Conservation (phyloP, 2,797 vertebrate genomes). For the Cynodonichthys magdalenae region DNA sequence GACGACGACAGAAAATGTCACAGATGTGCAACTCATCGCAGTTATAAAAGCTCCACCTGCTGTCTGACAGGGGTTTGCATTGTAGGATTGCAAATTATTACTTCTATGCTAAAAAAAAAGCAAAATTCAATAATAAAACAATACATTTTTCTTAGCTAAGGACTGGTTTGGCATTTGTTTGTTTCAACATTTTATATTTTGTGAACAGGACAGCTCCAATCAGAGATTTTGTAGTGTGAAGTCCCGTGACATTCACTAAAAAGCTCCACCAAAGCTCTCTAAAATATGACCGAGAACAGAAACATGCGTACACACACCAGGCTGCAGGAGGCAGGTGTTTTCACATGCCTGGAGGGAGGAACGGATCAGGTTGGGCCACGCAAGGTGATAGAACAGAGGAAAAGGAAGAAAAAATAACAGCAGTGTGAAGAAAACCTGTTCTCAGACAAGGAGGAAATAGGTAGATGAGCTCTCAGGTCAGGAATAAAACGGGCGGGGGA, state of each 20-base stretch:
- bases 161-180: slow-evolving; percentile 41
- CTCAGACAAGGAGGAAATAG: slow-evolving; percentile 29
- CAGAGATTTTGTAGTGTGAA: slow-evolving; percentile 28
- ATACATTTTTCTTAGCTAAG: slow-evolving; percentile 34
- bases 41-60: slow-evolving; percentile 33
- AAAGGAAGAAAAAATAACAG: background rate
- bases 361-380: slow-evolving; percentile 11
- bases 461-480: slow-evolving; percentile 41
- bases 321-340: slow-evolving; percentile 60
- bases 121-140: slow-evolving; percentile 49
- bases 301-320: slow-evolving; percentile 26
- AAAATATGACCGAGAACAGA: slow-evolving; percentile 28
- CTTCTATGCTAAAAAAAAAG: slow-evolving; percentile 40
- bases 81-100: slow-evolving; percentile 43
- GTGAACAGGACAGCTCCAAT: slow-evolving; percentile 41
- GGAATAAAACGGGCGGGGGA: slow-evolving; percentile 24
- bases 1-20: slow-evolving; percentile 7
- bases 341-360: slow-evolving; percentile 46
- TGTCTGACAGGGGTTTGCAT: background rate
- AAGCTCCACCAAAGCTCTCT: slow-evolving; percentile 8
- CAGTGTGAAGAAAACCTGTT: slow-evolving; percentile 22
- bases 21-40: slow-evolving; percentile 10
- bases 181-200: slow-evolving; percentile 26
- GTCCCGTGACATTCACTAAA: slow-evolving; percentile 15
- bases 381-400: slow-evolving; percentile 12